phyloP scores from a whole-genome alignment of 2,797 vertebrate genomes.

The Neostethus bicornis region DNA sequence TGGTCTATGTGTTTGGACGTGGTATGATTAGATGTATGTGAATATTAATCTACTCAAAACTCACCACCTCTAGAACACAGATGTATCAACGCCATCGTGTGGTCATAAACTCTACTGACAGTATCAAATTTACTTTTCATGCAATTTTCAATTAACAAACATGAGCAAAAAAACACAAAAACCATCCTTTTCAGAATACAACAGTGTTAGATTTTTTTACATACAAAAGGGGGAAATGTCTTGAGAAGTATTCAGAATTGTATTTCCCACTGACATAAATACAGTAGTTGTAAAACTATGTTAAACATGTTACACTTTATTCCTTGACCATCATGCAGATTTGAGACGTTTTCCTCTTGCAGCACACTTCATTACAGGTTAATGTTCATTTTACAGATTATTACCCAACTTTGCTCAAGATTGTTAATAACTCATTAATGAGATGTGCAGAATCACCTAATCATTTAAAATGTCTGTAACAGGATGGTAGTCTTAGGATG shows the following conservation, averaged over 20 bases:
- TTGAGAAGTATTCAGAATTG: background rate
- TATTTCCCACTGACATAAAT: background rate
- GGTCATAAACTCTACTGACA: constrained; percentile 32
- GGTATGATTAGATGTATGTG: constrained; percentile 5
- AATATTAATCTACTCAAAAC: constrained; percentile 1
- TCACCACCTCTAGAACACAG: constrained; percentile 4
- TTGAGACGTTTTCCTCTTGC: background rate
- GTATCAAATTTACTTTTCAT: background rate
- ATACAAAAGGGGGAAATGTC: background rate
- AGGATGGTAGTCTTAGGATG: too few species aligned
- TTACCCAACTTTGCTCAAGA: too few species aligned
- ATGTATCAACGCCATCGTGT: constrained; percentile 73
- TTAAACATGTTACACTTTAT: background rate
- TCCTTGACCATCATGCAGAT: background rate
- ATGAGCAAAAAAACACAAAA: background rate
- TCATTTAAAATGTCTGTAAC: too few species aligned
- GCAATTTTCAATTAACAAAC: constrained; percentile 6
- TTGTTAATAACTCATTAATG: too few species aligned
- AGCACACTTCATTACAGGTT: background rate
- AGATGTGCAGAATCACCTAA: too few species aligned
- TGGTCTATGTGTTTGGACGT: background rate
- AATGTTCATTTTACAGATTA: background rate
- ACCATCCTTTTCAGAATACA: background rate
- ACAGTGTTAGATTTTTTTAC: background rate
- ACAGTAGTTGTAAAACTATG: background rate